Percentiles rank a stretch among this genome's conserved stretches.
Evolutionary conservation across 2,797 vertebrate genomes (phyloP).

Genomic region (Coregonus ussuriensis): DNA sequence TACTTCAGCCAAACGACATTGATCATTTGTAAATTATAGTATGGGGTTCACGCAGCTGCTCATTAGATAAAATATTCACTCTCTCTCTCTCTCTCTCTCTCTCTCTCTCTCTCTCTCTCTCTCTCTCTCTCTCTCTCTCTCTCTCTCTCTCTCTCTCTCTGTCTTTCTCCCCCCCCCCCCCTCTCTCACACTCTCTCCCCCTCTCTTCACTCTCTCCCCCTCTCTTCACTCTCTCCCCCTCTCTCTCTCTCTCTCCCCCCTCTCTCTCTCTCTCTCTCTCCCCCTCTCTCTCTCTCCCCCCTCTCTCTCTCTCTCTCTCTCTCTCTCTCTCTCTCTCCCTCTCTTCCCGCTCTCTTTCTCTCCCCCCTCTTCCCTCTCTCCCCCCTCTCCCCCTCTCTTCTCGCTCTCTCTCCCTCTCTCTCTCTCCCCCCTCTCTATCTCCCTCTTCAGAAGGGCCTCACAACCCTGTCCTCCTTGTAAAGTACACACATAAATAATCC

Average conservation of each 20-base stretch:
- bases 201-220: not conserved
- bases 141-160: not conserved
- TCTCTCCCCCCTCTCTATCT: not conserved
- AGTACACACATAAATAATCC: constrained; percentile 46
- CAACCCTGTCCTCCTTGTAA: constrained; percentile 31
- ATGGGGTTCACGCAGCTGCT: constrained; percentile 27
- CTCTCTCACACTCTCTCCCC: not conserved
- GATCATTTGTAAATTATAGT: constrained; percentile 54
- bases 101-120: not conserved
- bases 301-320: not conserved
- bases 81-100: not conserved
- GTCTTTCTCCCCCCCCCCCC: too few species aligned
- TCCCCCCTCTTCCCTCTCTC: not conserved
- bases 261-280: not conserved
- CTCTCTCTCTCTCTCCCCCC: not conserved
- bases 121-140: not conserved
- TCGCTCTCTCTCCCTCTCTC: not conserved
- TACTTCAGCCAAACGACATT: constrained; percentile 38
- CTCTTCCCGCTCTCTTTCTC: not conserved
- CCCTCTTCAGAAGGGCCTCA: not conserved
- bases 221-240: not conserved
- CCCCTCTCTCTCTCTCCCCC: not conserved
- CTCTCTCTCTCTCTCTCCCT: too few species aligned
- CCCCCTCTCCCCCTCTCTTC: not conserved
- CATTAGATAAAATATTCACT: not conserved